Percentiles rank a stretch among this genome's conserved stretches.
These are phyloP conservation scores for Albula glossodonta DNA, from an alignment of 2,113 vertebrate genomes.

Conservation along the genomic window DNA sequence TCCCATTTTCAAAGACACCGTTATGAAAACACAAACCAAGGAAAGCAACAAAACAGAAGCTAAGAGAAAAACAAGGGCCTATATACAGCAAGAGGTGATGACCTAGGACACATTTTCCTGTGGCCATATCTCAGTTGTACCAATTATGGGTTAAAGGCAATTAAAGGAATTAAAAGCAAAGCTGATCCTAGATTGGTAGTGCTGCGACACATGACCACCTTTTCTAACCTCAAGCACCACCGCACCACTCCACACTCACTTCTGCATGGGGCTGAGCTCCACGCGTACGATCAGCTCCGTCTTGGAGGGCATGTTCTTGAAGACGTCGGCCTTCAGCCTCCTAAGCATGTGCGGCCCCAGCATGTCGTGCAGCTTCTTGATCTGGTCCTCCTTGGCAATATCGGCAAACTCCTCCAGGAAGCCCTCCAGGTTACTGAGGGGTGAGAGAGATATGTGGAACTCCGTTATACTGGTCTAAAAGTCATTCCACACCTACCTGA, in stretches of 20 bases:
- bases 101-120: no score
- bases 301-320: slow-evolving; percentile 99
- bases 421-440: slow-evolving; percentile 87
- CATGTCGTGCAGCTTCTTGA: slow-evolving; percentile 98
- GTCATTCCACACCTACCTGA: no score
- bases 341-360: slow-evolving; percentile 96
- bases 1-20: background rate
- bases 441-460: slow-evolving; percentile 5
- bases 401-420: slow-evolving; percentile 98
- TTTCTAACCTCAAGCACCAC: background rate
- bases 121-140: no score
- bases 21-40: background rate
- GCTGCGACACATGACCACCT: background rate
- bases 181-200: no score
- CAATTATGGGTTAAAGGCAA: no score
- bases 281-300: slow-evolving; percentile 96
- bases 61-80: background rate
- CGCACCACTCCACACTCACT: slow-evolving; percentile 72
- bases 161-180: no score
- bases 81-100: no score
- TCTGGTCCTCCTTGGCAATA: slow-evolving; percentile 98
- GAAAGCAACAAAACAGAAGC: background rate
- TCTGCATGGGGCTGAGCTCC: slow-evolving; percentile 95
- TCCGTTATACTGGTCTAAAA: no score
- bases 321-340: slow-evolving; percentile 95